phyloP scores from a whole-genome alignment of 1,140 invertebrate species.

The Drosophila santomea region DNA sequence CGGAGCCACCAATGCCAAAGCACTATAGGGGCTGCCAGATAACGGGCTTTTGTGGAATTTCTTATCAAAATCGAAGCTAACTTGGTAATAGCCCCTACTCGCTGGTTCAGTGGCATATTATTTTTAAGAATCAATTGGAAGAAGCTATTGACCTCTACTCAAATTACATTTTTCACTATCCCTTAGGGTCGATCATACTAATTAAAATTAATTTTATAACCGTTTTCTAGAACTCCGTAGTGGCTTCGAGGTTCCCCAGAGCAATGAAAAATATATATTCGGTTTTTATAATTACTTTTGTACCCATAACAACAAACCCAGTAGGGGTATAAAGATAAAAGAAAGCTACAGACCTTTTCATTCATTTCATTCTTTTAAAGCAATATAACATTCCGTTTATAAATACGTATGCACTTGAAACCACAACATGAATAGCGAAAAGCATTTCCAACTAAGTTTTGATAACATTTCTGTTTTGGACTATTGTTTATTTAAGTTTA shows the following conservation, averaged over 20 bases:
- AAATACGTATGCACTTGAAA: not conserved
- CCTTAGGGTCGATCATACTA: not conserved
- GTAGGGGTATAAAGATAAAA: slow-evolving; percentile 22
- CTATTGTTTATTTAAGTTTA: no score
- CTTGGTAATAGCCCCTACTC: slow-evolving; percentile 41
- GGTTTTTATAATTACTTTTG: slow-evolving; percentile 38
- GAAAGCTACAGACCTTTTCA: slow-evolving; percentile 8
- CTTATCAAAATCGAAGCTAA: slow-evolving; percentile 73
- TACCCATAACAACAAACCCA: slow-evolving; percentile 22
- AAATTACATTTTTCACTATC: not conserved
- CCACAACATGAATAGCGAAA: not conserved
- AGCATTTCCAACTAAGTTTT: not conserved
- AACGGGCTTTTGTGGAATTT: slow-evolving; percentile 69
- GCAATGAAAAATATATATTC: not conserved
- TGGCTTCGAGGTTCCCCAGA: not conserved
- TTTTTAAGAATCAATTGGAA: not conserved
- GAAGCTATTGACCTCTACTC: not conserved
- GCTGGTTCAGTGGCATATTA: slow-evolving; percentile 39
- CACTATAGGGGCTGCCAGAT: slow-evolving; percentile 40
- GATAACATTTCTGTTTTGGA: not conserved
- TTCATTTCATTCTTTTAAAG: slow-evolving; percentile 11
- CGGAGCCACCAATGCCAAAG: slow-evolving; percentile 47
- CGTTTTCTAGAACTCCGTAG: not conserved
- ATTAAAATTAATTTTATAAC: not conserved
- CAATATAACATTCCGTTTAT: slow-evolving; percentile 4